A percentile compares a stretch with the other conserved stretches of the same genome.
Conservation (phyloP, 2,888 invertebrate species). For the Galeopsomyia nigrocyanea region DNA sequence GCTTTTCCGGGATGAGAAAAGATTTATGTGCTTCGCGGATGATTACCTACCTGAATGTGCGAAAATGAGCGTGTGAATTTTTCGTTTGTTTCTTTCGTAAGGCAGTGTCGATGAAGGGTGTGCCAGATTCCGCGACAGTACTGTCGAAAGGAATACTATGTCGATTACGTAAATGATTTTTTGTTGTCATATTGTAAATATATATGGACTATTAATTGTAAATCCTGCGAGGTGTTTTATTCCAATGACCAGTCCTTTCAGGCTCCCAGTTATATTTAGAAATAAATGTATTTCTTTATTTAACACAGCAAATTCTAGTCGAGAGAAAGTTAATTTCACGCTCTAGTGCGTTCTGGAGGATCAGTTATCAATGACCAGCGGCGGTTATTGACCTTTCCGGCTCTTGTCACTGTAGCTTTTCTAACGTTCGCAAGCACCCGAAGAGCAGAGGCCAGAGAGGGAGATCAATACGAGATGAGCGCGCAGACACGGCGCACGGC, state of each 20-base stretch:
- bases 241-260: conserved; percentile 10
- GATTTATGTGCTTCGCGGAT: conserved; percentile 50
- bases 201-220: conserved; percentile 56
- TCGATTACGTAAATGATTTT: conserved; percentile 49
- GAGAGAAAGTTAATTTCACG: neutral
- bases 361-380: conserved; percentile 16
- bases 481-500: neutral
- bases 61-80: conserved; percentile 54
- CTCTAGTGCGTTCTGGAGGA: neutral
- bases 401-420: conserved; percentile 6
- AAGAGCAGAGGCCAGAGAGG: no score
- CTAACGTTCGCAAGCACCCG: neutral
- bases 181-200: conserved; percentile 66
- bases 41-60: conserved; percentile 43
- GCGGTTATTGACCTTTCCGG: conserved; percentile 23
- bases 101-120: neutral
- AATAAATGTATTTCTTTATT: no score
- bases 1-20: conserved; percentile 37
- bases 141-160: conserved; percentile 29
- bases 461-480: conserved; percentile 29
- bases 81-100: neutral
- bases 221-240: conserved; percentile 12
- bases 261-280: no score
- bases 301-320: no score
- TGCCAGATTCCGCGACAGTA: conserved; percentile 52